Percentiles rank a stretch among this genome's conserved stretches.
phyloP scores from a whole-genome alignment of 2,113 vertebrate species.

The Gymnarchus niloticus region DNA sequence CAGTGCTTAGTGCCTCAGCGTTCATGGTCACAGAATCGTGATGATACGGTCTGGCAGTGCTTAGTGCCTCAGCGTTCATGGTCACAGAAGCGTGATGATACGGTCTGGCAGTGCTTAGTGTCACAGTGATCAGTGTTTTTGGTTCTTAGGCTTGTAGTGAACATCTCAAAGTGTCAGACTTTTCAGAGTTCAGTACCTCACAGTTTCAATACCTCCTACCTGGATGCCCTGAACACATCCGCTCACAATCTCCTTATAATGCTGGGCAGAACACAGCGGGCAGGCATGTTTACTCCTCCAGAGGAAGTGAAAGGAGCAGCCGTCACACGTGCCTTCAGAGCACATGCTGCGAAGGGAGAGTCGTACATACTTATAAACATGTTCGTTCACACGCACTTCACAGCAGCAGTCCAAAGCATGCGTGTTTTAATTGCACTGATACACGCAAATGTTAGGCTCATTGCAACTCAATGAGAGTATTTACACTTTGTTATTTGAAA shows the following conservation, averaged over 20 bases:
- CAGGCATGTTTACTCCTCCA: slow-evolving; percentile 79
- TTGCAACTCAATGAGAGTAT: not conserved
- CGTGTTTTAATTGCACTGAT: not conserved
- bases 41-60: not conserved
- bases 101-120: not conserved
- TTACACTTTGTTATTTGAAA: not conserved
- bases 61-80: not conserved
- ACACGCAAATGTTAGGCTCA: not conserved
- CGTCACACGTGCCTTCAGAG: slow-evolving; percentile 87
- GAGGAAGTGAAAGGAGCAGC: slow-evolving; percentile 87
- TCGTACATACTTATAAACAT: not conserved
- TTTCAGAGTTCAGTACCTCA: not conserved
- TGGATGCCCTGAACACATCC: slow-evolving; percentile 80
- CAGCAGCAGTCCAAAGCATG: not conserved
- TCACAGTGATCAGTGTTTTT: not conserved
- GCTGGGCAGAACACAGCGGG: slow-evolving; percentile 74
- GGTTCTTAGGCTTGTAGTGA: too few relatives aligned
- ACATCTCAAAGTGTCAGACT: not conserved
- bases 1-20: not conserved
- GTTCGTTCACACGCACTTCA: not conserved
- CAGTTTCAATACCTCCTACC: slow-evolving; percentile 54
- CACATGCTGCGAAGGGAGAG: slow-evolving; percentile 64
- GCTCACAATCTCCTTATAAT: slow-evolving; percentile 79
- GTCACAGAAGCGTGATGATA: not conserved
- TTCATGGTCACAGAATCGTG: not conserved